A percentile compares a stretch with the other conserved stretches of the same genome.
phyloP scores from a whole-genome alignment of 2,797 vertebrate genomes.

The Pipistrellus kuhlii region DNA sequence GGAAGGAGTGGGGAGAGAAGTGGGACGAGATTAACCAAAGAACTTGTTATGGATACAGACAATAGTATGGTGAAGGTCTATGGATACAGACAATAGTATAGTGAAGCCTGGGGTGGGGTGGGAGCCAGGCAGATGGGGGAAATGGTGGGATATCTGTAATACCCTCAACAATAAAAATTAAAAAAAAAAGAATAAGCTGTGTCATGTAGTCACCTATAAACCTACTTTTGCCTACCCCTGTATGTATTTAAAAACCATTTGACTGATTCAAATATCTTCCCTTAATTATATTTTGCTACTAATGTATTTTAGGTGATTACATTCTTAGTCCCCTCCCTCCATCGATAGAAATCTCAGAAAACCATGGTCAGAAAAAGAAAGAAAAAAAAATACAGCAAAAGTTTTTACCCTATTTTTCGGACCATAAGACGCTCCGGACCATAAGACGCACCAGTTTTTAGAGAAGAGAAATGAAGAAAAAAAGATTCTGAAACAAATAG shows the following conservation, averaged over 20 bases:
- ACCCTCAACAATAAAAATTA: background rate
- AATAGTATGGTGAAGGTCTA: background rate
- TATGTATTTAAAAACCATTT: background rate
- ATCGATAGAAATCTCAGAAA: constrained; percentile 29
- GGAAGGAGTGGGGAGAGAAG: background rate
- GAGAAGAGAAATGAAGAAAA: too few relatives aligned
- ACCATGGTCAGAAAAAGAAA: background rate
- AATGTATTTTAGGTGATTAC: background rate
- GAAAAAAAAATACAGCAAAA: background rate
- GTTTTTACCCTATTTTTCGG: too few relatives aligned
- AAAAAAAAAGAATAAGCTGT: background rate
- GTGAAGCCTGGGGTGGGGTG: background rate
- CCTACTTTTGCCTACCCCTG: background rate
- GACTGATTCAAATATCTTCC: background rate
- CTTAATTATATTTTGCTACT: constrained; percentile 57
- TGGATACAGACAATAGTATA: too few relatives aligned
- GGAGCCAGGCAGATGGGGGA: background rate
- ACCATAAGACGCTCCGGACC: too few relatives aligned
- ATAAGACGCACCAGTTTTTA: too few relatives aligned
- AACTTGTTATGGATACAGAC: background rate
- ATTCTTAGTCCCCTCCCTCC: background rate
- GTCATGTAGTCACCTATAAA: background rate
- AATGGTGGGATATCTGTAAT: background rate
- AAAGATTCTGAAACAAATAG: too few relatives aligned
- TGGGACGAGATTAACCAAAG: background rate